Evolutionary conservation across 1,140 invertebrate genomes (phyloP), one percentile per base, ranked within the genome.

Genomic region (Carcinoscorpius rotundicauda): DNA sequence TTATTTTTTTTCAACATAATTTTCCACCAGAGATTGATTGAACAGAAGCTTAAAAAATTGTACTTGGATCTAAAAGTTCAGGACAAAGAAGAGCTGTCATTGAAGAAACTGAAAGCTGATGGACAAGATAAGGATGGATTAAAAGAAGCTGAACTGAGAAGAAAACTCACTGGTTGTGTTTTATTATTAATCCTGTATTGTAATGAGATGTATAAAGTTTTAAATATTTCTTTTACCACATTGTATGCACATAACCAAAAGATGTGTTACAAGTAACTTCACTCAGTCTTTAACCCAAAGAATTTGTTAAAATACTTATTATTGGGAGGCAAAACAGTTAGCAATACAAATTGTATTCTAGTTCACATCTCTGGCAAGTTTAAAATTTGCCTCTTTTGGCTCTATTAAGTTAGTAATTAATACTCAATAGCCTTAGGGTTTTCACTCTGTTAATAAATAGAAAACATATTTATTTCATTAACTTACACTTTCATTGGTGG

Each of bases 61-160:
- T 91, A 88, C 71, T 87, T 87, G 73, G 92, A 95, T 74, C 76
- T 97, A 0, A 91, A 89, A 78, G 83, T 93, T 55, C 92, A 96
- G 63, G 93, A 97, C 71, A 93, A 93, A 78, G 87, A 93, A 76
- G 91, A 95, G 79, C 78, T 92, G 9, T 82, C 84, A 3, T 84
- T 84, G 71, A 97, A 97, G 76, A 85, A 87, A 72, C 73, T 87
- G 0, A 90, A 87, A 71, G 81, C 84, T 63, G 88, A 93, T 70
- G 87, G 88, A 52, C 83, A 85, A 67, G 91, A 95, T 77, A 87
- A 88, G 73, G 89, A 90, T 73, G 92, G 92, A 0, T 72, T 90
- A 0, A 86, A 87, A 75, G 92, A 92, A 75, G 87, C 90, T 3
- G 85, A 86, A 72, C 73, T 95, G 9, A 79, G 91, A 51, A 85